These are phyloP conservation scores for Linepithema humile DNA, from an alignment of 1,140 invertebrate species.

Conservation along the genomic window DNA sequence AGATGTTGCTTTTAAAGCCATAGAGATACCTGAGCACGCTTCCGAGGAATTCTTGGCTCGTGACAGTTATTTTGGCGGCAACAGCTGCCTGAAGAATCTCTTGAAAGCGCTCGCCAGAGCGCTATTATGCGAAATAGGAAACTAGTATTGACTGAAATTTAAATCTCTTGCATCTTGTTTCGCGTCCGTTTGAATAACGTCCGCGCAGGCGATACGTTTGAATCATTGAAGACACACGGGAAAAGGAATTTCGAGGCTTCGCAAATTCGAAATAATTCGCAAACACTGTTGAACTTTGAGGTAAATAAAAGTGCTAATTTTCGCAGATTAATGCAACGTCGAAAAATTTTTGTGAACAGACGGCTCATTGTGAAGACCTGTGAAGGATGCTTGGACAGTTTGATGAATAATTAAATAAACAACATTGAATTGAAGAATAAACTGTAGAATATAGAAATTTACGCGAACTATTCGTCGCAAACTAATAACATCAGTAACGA, in stretches of 20 bases:
- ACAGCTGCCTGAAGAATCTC: slow-evolving; percentile 5
- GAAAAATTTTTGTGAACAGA: background rate
- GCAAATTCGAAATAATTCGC: background rate
- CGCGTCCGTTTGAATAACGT: background rate
- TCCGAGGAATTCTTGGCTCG: slow-evolving; percentile 23
- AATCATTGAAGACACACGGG: background rate
- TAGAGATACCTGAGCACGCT: slow-evolving; percentile 24
- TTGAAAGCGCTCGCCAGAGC: background rate
- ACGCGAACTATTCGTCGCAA: too few relatives aligned
- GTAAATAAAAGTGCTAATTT: background rate
- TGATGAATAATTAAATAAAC: background rate
- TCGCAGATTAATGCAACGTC: background rate
- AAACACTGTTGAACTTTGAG: background rate
- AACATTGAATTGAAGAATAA: background rate
- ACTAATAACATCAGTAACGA: background rate
- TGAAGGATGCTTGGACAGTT: background rate
- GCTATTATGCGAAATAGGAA: background rate
- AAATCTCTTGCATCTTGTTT: background rate
- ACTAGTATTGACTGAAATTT: background rate
- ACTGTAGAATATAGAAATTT: background rate
- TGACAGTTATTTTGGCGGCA: background rate
- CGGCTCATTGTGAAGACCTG: background rate
- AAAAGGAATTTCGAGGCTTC: background rate
- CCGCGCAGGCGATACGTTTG: background rate
- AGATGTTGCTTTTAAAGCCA: slow-evolving; percentile 9